Conservation (phyloP, 2,797 vertebrate species). For the Mus minutoides region DNA sequence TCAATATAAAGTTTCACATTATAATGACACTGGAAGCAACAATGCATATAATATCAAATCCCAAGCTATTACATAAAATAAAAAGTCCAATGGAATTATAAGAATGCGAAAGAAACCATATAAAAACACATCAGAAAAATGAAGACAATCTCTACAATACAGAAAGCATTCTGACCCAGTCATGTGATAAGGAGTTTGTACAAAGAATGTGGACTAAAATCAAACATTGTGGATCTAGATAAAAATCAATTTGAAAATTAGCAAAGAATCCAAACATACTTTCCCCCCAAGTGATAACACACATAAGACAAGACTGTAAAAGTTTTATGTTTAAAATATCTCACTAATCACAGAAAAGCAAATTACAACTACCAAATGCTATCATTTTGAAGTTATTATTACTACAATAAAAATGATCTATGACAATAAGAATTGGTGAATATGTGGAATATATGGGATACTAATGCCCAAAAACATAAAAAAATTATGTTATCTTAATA, state of each 20-base stretch:
- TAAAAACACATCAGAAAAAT: rapidly evolving
- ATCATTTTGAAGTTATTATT: background rate
- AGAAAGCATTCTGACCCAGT: background rate
- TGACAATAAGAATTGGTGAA: background rate
- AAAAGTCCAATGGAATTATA: no score
- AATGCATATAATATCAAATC: background rate
- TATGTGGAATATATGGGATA: background rate
- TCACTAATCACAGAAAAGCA: background rate
- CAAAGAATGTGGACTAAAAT: background rate
- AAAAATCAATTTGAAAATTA: background rate
- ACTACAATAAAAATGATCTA: background rate
- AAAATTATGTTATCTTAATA: background rate
- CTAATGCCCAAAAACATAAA: background rate
- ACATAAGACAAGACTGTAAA: background rate
- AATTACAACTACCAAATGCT: background rate
- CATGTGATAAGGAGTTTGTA: background rate
- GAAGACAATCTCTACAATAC: background rate
- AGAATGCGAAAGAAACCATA: background rate
- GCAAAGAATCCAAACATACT: background rate
- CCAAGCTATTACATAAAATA: background rate
- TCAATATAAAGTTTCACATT: background rate
- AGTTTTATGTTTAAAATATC: background rate
- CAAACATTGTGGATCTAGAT: background rate
- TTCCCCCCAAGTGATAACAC: background rate
- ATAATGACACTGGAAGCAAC: no score